A percentile compares a stretch with the other conserved stretches of the same genome.
Conservation (phyloP, 2,797 vertebrate genomes). For the Paramormyrops hopkinsi region DNA sequence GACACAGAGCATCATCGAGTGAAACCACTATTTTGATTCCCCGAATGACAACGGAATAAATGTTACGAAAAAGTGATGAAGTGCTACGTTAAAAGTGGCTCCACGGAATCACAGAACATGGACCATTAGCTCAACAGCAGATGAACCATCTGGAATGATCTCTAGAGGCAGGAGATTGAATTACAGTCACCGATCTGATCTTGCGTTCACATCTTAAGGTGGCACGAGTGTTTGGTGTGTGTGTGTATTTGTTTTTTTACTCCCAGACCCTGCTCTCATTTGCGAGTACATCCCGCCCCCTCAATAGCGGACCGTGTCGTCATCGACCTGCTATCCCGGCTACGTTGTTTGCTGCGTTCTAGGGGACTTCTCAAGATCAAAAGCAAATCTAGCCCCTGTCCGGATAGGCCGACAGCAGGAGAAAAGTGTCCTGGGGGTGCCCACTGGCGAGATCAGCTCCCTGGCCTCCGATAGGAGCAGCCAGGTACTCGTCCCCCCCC, state of each 20-base stretch:
- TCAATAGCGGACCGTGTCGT: not conserved
- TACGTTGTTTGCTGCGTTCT: constrained; percentile 39
- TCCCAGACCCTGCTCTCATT: not conserved
- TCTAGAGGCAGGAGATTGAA: not conserved
- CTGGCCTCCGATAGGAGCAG: constrained; percentile 44
- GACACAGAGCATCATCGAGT: not conserved
- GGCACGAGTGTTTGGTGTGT: not conserved
- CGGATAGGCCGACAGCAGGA: constrained; percentile 41
- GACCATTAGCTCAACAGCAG: not conserved
- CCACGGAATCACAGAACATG: not conserved
- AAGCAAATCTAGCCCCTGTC: constrained; percentile 52
- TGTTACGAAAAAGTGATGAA: not conserved
- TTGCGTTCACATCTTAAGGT: not conserved
- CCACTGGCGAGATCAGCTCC: constrained; percentile 45
- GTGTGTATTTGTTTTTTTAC: not conserved
- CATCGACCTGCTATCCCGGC: not conserved
- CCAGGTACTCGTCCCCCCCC: constrained; percentile 53
- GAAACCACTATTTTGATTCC: not conserved
- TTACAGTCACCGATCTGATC: not conserved
- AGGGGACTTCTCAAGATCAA: constrained; percentile 45
- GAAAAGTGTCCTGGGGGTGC: constrained; percentile 44
- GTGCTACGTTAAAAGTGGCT: not conserved
- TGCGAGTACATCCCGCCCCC: not conserved
- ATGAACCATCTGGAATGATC: not conserved
- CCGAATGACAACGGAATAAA: not conserved